A percentile compares a stretch with the other conserved stretches of the same genome.
Conservation (phyloP, 1,140 invertebrate genomes). For the Zelostemma sp. region DNA sequence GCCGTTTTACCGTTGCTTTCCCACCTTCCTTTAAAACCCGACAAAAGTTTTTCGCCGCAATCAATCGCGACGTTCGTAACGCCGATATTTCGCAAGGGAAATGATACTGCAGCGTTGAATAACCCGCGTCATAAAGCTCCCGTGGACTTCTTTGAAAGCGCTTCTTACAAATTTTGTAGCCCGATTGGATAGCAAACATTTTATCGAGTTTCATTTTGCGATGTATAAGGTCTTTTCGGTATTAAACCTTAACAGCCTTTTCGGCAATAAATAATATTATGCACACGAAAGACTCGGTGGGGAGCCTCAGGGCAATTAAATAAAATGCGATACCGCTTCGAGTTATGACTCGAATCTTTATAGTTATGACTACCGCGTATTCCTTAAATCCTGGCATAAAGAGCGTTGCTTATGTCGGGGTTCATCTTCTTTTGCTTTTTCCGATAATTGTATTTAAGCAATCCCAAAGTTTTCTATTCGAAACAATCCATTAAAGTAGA, state of each 20-base stretch:
- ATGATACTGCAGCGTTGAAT: too few species aligned
- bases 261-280: conserved; percentile 71
- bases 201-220: conserved; percentile 69
- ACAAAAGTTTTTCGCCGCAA: too few species aligned
- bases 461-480: too few species aligned
- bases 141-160: not conserved
- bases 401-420: conserved; percentile 39
- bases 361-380: conserved; percentile 65
- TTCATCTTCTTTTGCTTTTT: conserved; percentile 39
- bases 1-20: conserved; percentile 33
- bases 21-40: too few species aligned
- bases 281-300: conserved; percentile 56
- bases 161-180: conserved; percentile 45
- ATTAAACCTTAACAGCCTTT: conserved; percentile 68
- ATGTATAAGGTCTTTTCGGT: conserved; percentile 55
- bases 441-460: conserved; percentile 24
- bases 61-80: too few species aligned
- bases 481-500: too few species aligned
- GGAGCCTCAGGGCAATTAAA: conserved; percentile 67
- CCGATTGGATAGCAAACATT: conserved; percentile 70
- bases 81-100: too few species aligned
- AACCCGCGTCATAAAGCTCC: not conserved
- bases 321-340: conserved; percentile 69
- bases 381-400: conserved; percentile 68
- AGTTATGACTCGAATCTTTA: conserved; percentile 71